These are phyloP conservation scores for Tenthredo scrophulariae DNA, from an alignment of 2,888 invertebrate genomes.

Conservation along the genomic window DNA sequence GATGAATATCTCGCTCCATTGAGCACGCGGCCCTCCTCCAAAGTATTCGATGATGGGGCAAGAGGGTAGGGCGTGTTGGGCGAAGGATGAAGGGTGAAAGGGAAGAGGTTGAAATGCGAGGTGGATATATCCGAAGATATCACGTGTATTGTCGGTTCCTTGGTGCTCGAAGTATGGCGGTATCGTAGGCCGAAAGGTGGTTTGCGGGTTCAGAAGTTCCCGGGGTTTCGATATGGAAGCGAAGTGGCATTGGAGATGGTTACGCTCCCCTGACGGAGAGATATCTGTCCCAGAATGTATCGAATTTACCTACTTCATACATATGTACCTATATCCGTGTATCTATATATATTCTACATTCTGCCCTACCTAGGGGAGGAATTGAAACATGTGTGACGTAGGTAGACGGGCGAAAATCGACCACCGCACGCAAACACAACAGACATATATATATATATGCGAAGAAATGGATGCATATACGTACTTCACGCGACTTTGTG, in stretches of 20 bases:
- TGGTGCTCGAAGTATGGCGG: constrained; percentile 33
- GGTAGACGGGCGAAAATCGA: constrained; percentile 50
- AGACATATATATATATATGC: not conserved
- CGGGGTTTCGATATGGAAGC: constrained; percentile 27
- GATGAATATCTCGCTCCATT: constrained; percentile 68
- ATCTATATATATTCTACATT: constrained; percentile 8
- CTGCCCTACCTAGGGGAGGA: constrained; percentile 42
- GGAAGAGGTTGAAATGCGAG: constrained; percentile 35
- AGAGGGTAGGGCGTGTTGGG: no score
- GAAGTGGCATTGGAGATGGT: constrained; percentile 49
- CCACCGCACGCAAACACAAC: not conserved
- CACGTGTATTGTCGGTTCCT: constrained; percentile 42
- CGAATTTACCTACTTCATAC: constrained; percentile 57
- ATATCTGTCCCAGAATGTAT: constrained; percentile 49
- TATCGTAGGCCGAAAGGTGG: constrained; percentile 42
- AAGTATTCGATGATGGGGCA: constrained; percentile 24
- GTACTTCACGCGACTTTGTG: not conserved
- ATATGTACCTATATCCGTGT: not conserved
- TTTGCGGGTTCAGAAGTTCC: constrained; percentile 48
- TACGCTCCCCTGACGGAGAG: constrained; percentile 27
- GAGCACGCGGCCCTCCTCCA: constrained; percentile 57
- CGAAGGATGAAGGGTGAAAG: not conserved
- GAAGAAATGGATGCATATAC: not conserved
- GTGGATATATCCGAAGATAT: constrained; percentile 49
- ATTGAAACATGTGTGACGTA: constrained; percentile 56